Base-by-base conservation (phyloP, 1,140 invertebrate species). In the Adelges cooleyi region DNA sequence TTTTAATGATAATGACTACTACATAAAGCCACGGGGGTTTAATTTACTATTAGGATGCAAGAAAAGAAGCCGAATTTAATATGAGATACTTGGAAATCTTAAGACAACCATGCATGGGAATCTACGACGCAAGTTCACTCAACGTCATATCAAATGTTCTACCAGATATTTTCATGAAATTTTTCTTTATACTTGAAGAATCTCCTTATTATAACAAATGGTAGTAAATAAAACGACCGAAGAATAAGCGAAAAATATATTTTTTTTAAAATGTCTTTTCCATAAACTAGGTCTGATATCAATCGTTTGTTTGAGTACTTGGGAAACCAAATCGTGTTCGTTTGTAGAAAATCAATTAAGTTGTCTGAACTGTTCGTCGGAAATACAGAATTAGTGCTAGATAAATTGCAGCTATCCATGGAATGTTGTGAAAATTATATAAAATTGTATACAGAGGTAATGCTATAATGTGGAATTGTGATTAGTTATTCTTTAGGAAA, bases 351-450 rank as follows among this genome's bases (percentile, higher is more conserved):
- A 15, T 46, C 56, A 5, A 29, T 62, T 15, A 62, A 33, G 33
- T 9, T 62, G 23, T 27, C 22, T 1, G 42, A 62, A 18, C 17
- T 62, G 6, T 62, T 62, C 17, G 15, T 25, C 13, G 56, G 42
- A 0, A 22, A 48, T 20, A 18, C 42, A 1, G 56, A 33, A 22
- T 46, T 6, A 11, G 42, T 62, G 44, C 33, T 46, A 5, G 20
- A 33, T 27, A 33, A 48, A 33, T 18, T 62, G 0, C 23, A 22
- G 2, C 3, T 46, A 2, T 46, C 56, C 1, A 62, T 46, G 11
- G 15, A 62, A 13, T 44, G 38, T 15, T 62, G 56, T 46, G 42
- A 62, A 62, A 62, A 62, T 46, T 62, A 48, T 13, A 48, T 62
- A 29, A 20, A 6, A 33, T 15, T 29, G 3, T 62, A 62, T 11